These are phyloP conservation scores for Muraenolepis orangiensis DNA, from an alignment of 2,797 vertebrate genomes.

Conservation along the genomic window DNA sequence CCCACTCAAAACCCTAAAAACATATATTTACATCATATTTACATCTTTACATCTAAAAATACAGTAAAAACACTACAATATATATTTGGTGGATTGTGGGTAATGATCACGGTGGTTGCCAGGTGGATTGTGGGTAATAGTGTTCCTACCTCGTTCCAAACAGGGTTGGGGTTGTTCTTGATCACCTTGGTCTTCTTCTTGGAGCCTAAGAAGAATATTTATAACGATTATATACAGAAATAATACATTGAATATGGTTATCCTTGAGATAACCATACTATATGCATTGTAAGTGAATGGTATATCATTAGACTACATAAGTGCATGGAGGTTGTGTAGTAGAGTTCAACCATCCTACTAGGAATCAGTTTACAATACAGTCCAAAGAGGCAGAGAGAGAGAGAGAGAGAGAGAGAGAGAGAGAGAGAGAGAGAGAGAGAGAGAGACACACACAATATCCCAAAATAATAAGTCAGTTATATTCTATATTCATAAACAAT, in stretches of 20 bases:
- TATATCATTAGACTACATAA: no score
- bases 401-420: neutral
- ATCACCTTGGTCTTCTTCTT: conserved; percentile 96
- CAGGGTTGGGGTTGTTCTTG: conserved; percentile 90
- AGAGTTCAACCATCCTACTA: neutral
- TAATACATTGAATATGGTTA: neutral
- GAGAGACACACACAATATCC: neutral
- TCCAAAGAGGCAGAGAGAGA: neutral
- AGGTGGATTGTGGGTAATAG: neutral
- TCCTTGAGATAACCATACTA: neutral
- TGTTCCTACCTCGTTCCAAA: conserved; percentile 90
- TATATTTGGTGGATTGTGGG: neutral
- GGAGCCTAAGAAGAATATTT: conserved; percentile 70
- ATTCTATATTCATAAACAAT: neutral
- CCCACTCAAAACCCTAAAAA: conserved; percentile 94
- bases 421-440: neutral
- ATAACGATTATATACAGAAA: neutral
- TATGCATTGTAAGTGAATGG: no score
- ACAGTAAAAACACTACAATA: no score
- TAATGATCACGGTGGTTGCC: neutral
- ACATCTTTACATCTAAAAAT: no score
- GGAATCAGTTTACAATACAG: neutral
- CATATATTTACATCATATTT: neutral
- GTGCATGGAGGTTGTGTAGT: neutral
- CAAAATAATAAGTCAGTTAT: neutral